A percentile compares a stretch with the other conserved stretches of the same genome.
phyloP scores from a whole-genome alignment of 2,888 invertebrate genomes.

The Pachydiplax longipennis region DNA sequence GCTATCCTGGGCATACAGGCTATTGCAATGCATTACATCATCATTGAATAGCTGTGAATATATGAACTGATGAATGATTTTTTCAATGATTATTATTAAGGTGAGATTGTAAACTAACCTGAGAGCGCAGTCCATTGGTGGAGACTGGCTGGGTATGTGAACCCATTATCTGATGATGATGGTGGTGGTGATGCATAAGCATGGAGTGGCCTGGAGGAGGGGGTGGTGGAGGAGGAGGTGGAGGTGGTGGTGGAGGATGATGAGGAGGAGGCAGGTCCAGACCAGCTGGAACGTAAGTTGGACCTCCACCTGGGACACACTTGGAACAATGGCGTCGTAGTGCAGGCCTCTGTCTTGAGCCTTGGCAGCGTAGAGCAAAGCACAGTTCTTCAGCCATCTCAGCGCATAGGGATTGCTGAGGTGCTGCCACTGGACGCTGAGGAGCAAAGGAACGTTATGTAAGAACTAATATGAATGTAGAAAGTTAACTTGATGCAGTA shows the following conservation, averaged over 20 bases:
- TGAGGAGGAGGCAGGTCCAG: conserved; percentile 62
- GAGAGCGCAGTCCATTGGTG: conserved; percentile 48
- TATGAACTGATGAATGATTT: background rate
- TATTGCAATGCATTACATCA: background rate
- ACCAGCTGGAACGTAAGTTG: conserved; percentile 60
- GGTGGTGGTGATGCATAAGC: conserved; percentile 15
- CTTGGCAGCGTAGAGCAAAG: conserved; percentile 69
- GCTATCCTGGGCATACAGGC: background rate
- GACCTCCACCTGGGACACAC: conserved; percentile 60
- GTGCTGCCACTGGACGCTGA: conserved; percentile 53
- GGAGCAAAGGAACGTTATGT: background rate
- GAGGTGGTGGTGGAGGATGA: conserved; percentile 59
- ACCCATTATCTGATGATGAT: conserved; percentile 24
- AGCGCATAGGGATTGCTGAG: conserved; percentile 75
- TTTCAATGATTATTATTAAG: background rate
- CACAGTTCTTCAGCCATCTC: conserved; percentile 80
- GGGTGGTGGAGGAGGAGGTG: background rate
- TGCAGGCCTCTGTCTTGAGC: conserved; percentile 72
- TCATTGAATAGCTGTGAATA: background rate
- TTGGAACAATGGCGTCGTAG: conserved; percentile 71
- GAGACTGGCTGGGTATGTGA: conserved; percentile 19
- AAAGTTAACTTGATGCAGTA: too few species aligned
- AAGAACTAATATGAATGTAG: background rate
- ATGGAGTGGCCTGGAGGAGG: background rate
- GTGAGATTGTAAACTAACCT: conserved; percentile 28